These are phyloP conservation scores for Himalopsyche kuldschensis DNA, from an alignment of 2,888 invertebrate species.

Conservation along the genomic window DNA sequence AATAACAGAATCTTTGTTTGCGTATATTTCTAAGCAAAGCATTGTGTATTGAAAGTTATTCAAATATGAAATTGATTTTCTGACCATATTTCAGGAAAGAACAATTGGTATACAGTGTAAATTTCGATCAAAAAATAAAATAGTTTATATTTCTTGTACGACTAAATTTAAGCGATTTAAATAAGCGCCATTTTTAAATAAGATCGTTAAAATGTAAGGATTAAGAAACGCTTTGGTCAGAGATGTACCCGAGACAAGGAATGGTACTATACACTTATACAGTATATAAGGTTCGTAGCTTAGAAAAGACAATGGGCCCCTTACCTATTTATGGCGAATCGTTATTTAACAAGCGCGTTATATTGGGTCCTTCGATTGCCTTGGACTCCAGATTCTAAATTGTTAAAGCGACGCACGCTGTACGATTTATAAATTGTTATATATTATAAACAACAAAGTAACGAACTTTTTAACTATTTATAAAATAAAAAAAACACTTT, in stretches of 20 bases:
- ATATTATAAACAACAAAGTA: no score
- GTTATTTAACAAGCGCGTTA: slow-evolving; percentile 34
- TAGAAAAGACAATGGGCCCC: slow-evolving; percentile 24
- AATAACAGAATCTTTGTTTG: no score
- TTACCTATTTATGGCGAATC: slow-evolving; percentile 37
- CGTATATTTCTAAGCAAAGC: no score
- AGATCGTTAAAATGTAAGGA: neutral
- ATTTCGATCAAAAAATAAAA: no score
- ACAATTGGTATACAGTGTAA: no score
- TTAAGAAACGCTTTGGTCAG: neutral
- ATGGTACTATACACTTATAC: neutral
- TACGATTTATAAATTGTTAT: neutral
- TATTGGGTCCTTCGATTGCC: slow-evolving; percentile 22
- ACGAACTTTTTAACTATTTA: no score
- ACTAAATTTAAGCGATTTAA: neutral
- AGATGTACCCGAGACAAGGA: neutral
- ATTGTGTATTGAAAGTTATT: no score
- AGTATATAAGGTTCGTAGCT: neutral
- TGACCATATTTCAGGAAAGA: no score
- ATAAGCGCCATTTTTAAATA: neutral
- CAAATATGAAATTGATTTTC: no score
- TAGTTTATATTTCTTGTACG: no score
- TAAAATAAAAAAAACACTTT: no score
- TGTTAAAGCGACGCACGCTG: neutral
- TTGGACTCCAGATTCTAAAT: neutral